Percentiles rank a stretch among this genome's conserved stretches.
These are phyloP conservation scores for Ptyas mucosa DNA, from an alignment of 2,113 vertebrate genomes.

Conservation along the genomic window DNA sequence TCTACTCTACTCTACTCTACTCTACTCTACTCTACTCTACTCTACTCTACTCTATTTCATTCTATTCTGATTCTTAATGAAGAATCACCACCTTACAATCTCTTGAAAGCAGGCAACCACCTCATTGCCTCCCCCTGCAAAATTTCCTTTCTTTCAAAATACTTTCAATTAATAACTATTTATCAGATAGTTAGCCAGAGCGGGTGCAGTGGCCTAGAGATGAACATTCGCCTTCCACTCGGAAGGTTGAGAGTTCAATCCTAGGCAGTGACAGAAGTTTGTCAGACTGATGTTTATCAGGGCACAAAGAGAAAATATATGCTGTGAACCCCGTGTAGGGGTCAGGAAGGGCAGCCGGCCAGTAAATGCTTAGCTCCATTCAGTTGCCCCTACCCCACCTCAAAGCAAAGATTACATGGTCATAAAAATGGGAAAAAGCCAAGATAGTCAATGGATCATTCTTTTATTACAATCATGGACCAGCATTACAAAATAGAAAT, in stretches of 20 bases:
- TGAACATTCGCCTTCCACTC: background rate
- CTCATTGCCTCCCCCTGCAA: background rate
- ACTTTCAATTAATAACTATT: background rate
- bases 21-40: too few species aligned
- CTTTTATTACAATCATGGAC: background rate
- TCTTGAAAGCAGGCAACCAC: background rate
- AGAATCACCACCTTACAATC: background rate
- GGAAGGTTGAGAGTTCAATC: background rate
- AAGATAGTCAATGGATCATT: background rate
- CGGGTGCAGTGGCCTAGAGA: background rate
- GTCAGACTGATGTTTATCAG: background rate
- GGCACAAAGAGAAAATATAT: background rate
- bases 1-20: too few species aligned
- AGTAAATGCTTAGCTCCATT: background rate
- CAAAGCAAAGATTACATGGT: background rate
- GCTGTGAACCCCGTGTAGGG: background rate
- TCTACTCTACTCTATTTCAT: too few species aligned
- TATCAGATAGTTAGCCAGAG: slow-evolving; percentile 21
- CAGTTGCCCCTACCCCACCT: background rate
- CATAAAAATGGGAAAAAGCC: background rate
- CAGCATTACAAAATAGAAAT: background rate
- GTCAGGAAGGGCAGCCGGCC: background rate
- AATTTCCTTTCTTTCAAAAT: background rate
- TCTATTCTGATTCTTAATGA: too few species aligned
- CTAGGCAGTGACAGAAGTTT: background rate